A percentile compares a stretch with the other conserved stretches of the same genome.
Evolutionary conservation across 2,888 invertebrate genomes (phyloP).

Genomic region (Ormyrus pomaceus): DNA sequence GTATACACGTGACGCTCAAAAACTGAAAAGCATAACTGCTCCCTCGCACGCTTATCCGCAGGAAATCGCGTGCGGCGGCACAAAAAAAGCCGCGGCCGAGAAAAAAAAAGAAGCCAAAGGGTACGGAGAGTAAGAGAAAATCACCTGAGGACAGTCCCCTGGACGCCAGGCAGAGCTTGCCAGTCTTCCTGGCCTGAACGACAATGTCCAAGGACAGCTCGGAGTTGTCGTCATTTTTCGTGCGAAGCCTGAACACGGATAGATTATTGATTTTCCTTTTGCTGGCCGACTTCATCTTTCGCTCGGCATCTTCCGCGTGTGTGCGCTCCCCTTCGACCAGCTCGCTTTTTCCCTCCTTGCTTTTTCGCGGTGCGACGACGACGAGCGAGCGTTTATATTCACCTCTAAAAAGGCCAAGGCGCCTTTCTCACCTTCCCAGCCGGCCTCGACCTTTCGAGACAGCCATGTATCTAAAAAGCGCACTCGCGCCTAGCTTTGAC

Average conservation of each 20-base stretch:
- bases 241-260: constrained; percentile 84
- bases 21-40: too few relatives aligned
- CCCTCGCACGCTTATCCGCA: too few relatives aligned
- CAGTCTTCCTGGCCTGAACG: constrained; percentile 88
- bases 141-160: constrained; percentile 85
- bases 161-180: constrained; percentile 87
- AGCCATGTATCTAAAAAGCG: too few relatives aligned
- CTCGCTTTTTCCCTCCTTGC: background rate
- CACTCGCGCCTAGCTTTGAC: too few relatives aligned
- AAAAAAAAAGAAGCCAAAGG: too few relatives aligned
- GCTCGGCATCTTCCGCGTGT: background rate
- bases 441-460: too few relatives aligned
- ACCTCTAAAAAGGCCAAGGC: too few relatives aligned
- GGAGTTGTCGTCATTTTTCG: constrained; percentile 83
- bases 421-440: too few relatives aligned
- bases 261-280: constrained; percentile 61
- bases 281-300: constrained; percentile 41
- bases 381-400: background rate
- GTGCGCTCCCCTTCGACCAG: background rate
- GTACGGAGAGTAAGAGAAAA: background rate
- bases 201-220: constrained; percentile 84
- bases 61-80: too few relatives aligned
- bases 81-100: background rate
- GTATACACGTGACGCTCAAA: too few relatives aligned
- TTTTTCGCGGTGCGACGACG: background rate